phyloP scores from a whole-genome alignment of 2,888 invertebrate genomes.

The Neoaliturus tenellus region DNA sequence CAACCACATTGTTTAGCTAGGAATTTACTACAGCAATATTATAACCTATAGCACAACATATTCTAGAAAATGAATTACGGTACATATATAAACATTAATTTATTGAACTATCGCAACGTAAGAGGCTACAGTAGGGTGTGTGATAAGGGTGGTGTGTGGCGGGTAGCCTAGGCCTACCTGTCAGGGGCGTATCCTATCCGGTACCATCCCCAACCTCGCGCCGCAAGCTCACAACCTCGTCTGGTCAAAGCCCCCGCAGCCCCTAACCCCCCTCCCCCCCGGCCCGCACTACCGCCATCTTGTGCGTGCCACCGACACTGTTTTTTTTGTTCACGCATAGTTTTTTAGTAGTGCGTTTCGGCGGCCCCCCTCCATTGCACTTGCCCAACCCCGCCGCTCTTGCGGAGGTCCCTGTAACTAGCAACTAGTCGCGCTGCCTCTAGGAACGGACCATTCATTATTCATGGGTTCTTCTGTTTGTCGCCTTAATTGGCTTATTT shows the following conservation, averaged over 20 bases:
- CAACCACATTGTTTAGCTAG: too few relatives aligned
- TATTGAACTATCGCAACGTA: too few relatives aligned
- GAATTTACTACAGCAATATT: too few relatives aligned
- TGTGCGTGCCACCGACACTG: constrained; percentile 10
- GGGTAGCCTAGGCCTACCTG: constrained; percentile 17
- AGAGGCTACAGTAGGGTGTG: background rate
- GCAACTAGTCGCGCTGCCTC: constrained; percentile 63
- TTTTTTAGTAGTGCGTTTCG: constrained; percentile 54
- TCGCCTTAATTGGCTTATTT: constrained; percentile 45
- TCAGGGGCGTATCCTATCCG: constrained; percentile 19
- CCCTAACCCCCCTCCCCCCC: constrained; percentile 68
- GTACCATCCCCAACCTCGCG: constrained; percentile 21
- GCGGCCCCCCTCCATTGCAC: constrained; percentile 1
- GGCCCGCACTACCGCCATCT: constrained; percentile 67
- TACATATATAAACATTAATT: too few relatives aligned
- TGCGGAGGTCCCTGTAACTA: constrained; percentile 43
- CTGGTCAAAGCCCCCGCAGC: constrained; percentile 52
- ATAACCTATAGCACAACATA: too few relatives aligned
- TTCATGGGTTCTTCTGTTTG: constrained; percentile 30
- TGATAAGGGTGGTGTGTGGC: background rate
- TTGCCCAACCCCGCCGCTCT: constrained; percentile 35
- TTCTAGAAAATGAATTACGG: too few relatives aligned
- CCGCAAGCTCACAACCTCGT: constrained; percentile 29
- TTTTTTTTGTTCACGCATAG: constrained; percentile 57
- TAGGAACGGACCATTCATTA: constrained; percentile 25